phyloP scores from a whole-genome alignment of 2,797 vertebrate species.

The Mormyrops attenuatus region DNA sequence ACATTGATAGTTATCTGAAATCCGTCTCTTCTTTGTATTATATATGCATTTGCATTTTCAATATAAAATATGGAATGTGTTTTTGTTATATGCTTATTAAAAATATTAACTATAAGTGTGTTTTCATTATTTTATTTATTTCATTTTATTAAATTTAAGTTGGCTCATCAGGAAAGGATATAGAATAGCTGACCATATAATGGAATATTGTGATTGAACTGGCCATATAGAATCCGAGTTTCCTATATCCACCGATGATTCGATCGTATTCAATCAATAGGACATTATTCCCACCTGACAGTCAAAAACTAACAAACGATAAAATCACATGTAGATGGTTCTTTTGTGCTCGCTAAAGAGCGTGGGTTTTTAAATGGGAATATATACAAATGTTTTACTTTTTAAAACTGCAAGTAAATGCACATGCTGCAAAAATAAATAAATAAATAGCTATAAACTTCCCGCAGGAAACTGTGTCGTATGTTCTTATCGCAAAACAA shows the following conservation, averaged over 20 bases:
- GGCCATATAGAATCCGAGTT: neutral
- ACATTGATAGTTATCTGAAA: neutral
- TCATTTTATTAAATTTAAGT: neutral
- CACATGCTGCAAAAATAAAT: neutral
- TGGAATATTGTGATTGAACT: constrained; percentile 5
- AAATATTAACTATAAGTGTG: constrained; percentile 6
- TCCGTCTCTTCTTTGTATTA: neutral
- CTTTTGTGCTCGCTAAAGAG: neutral
- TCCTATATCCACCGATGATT: neutral
- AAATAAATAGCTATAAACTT: neutral
- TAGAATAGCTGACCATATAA: neutral
- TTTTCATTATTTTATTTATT: constrained; percentile 5
- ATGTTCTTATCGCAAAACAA: constrained; percentile 5
- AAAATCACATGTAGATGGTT: neutral
- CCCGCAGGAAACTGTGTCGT: neutral
- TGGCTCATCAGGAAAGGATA: neutral
- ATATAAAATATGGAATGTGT: constrained; percentile 6
- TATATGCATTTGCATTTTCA: neutral
- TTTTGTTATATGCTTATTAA: neutral
- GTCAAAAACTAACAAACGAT: neutral
- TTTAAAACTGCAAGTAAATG: neutral
- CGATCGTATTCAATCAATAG: constrained; percentile 4
- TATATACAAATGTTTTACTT: neutral
- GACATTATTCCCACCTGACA: constrained; percentile 5
- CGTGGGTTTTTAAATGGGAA: neutral